phyloP scores from a whole-genome alignment of 2,888 invertebrate genomes.

The Lasioglossum vierecki region DNA sequence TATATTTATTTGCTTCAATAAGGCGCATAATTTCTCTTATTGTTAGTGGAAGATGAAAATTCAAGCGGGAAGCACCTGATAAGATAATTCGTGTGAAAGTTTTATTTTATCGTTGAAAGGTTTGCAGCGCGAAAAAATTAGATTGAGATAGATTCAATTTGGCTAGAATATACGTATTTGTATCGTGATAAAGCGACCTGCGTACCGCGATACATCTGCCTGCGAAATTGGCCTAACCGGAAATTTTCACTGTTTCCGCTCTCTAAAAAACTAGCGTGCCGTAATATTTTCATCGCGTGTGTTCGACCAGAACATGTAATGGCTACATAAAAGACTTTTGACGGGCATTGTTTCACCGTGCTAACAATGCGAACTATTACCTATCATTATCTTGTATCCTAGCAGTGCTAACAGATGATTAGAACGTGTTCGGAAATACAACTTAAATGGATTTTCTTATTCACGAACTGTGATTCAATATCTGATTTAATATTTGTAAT shows the following conservation, averaged over 20 bases:
- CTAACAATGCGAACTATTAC: background rate
- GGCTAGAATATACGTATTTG: background rate
- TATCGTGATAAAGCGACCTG: background rate
- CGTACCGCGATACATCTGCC: background rate
- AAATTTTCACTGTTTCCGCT: background rate
- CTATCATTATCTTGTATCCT: background rate
- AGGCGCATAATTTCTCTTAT: too few species aligned
- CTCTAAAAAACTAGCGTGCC: background rate
- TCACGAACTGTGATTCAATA: background rate
- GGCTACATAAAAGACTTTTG: background rate
- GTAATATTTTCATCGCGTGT: slow-evolving; percentile 8
- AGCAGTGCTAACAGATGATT: background rate
- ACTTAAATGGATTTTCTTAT: background rate
- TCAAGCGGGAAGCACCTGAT: too few species aligned
- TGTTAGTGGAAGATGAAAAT: too few species aligned
- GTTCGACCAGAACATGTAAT: background rate
- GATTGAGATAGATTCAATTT: too few species aligned
- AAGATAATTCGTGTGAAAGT: too few species aligned
- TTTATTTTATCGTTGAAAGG: too few species aligned
- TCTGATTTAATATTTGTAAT: background rate
- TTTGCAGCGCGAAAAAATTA: too few species aligned
- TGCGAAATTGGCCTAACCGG: background rate
- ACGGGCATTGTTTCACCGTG: background rate
- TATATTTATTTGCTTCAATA: too few species aligned
- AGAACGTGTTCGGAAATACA: background rate